Conservation (phyloP, 2,113 vertebrate species). For the Mohoua ochrocephala region DNA sequence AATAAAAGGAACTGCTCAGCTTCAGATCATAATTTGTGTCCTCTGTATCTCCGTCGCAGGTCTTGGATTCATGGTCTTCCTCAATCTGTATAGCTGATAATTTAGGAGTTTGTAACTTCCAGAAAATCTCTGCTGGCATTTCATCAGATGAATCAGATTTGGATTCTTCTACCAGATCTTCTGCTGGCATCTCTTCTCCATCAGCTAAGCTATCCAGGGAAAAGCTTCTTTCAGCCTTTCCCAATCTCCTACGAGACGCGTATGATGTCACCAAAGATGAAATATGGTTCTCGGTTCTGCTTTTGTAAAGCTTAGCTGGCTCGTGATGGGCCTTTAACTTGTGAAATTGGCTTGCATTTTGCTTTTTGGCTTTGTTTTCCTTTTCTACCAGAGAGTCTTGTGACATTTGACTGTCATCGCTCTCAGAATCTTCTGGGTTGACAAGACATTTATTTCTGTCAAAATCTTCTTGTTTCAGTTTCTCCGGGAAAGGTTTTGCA, state of each 20-base stretch:
- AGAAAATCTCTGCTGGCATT: constrained; percentile 78
- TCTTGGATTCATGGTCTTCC: not conserved
- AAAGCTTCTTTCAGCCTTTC: constrained; percentile 50
- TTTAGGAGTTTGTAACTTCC: constrained; percentile 69
- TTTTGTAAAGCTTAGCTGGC: not conserved
- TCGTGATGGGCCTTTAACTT: not conserved
- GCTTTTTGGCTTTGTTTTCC: constrained; percentile 23
- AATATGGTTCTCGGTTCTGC: not conserved
- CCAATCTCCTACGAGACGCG: not conserved
- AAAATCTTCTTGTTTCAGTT: constrained; percentile 68
- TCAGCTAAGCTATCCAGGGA: constrained; percentile 67
- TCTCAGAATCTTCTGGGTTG: constrained; percentile 79
- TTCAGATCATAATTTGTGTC: constrained; percentile 13
- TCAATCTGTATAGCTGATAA: not conserved
- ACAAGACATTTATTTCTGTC: constrained; percentile 19
- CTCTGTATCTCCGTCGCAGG: not conserved
- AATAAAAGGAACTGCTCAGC: constrained; percentile 66
- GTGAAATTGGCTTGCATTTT: not conserved
- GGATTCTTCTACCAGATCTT: constrained; percentile 34
- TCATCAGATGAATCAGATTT: constrained; percentile 69
- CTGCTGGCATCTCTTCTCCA: constrained; percentile 51
- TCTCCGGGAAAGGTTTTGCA: constrained; percentile 67
- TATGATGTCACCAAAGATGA: constrained; percentile 7
- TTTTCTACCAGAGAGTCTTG: constrained; percentile 83
- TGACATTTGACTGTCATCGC: constrained; percentile 88